Percentiles rank a stretch among this genome's conserved stretches.
These are phyloP conservation scores for Aphelenchoides fujianensis DNA, from an alignment of 1,140 invertebrate species.

Conservation along the genomic window DNA sequence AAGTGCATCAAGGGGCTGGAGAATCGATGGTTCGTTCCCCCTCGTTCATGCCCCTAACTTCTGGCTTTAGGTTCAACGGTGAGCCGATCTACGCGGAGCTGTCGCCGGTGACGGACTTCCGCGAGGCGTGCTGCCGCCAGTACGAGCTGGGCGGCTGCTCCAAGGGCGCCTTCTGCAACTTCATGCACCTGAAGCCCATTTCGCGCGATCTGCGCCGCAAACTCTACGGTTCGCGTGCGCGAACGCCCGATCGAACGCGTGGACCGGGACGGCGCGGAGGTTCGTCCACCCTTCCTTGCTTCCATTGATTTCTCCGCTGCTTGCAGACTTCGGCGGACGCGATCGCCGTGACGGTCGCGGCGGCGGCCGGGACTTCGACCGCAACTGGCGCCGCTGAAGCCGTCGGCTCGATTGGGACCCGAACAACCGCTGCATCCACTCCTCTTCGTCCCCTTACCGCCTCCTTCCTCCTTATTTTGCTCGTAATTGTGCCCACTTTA, in stretches of 20 bases:
- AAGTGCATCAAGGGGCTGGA: slow-evolving; percentile 92
- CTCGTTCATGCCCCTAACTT: slow-evolving; percentile 16
- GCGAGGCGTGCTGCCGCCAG: slow-evolving; percentile 98
- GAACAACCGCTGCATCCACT: too few species aligned
- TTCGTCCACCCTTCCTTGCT: too few species aligned
- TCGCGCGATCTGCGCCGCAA: slow-evolving; percentile 53
- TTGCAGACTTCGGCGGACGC: too few species aligned
- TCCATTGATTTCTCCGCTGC: too few species aligned
- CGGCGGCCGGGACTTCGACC: too few species aligned
- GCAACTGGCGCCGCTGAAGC: too few species aligned
- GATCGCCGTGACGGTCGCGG: too few species aligned
- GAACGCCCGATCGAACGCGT: slow-evolving; percentile 43
- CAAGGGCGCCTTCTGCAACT: slow-evolving; percentile 96
- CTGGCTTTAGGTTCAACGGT: slow-evolving; percentile 74
- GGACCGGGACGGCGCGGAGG: too few species aligned
- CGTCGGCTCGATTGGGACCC: too few species aligned
- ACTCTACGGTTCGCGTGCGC: slow-evolving; percentile 49
- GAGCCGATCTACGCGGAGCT: slow-evolving; percentile 95
- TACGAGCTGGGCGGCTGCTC: slow-evolving; percentile 99
- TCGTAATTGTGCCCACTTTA: too few species aligned
- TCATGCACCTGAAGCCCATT: slow-evolving; percentile 98
- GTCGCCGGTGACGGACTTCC: slow-evolving; percentile 95
- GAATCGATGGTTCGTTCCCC: slow-evolving; percentile 76
- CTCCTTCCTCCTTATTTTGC: too few species aligned
- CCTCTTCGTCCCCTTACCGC: too few species aligned